phyloP scores from a whole-genome alignment of 2,113 vertebrate species.

The Notothenia rossii region DNA sequence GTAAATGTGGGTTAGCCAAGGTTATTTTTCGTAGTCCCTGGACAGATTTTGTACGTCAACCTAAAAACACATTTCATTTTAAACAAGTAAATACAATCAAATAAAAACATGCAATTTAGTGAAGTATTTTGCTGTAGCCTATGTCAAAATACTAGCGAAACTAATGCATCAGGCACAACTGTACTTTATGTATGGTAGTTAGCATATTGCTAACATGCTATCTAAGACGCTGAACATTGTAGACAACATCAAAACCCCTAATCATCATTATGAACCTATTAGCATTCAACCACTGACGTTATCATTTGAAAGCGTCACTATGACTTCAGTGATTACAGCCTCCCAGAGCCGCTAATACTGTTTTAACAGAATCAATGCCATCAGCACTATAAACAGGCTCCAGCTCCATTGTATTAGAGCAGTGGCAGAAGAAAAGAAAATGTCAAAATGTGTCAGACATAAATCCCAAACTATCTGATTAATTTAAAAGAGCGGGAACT shows the following conservation, averaged over 20 bases:
- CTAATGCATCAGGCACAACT: neutral
- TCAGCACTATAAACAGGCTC: neutral
- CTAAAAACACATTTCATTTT: too few relatives aligned
- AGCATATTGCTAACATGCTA: too few relatives aligned
- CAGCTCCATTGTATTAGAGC: neutral
- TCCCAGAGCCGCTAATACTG: neutral
- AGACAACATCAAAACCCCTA: too few relatives aligned
- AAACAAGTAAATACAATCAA: too few relatives aligned
- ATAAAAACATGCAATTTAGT: too few relatives aligned
- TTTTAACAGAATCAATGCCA: neutral
- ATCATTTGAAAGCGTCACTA: neutral
- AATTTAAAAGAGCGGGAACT: neutral
- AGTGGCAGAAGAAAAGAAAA: conserved; percentile 10
- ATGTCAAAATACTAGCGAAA: neutral
- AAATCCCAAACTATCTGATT: neutral
- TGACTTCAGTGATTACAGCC: neutral
- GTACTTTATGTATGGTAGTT: too few relatives aligned
- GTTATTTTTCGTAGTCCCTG: too few relatives aligned
- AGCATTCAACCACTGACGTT: neutral
- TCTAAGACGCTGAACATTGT: too few relatives aligned
- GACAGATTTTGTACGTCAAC: too few relatives aligned
- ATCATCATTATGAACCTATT: too few relatives aligned
- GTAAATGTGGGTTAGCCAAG: too few relatives aligned
- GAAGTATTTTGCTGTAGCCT: neutral
- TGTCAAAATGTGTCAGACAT: conserved; percentile 1